These are phyloP conservation scores for Hydrolagus colliei DNA, from an alignment of 2,797 vertebrate genomes.

Conservation along the genomic window DNA sequence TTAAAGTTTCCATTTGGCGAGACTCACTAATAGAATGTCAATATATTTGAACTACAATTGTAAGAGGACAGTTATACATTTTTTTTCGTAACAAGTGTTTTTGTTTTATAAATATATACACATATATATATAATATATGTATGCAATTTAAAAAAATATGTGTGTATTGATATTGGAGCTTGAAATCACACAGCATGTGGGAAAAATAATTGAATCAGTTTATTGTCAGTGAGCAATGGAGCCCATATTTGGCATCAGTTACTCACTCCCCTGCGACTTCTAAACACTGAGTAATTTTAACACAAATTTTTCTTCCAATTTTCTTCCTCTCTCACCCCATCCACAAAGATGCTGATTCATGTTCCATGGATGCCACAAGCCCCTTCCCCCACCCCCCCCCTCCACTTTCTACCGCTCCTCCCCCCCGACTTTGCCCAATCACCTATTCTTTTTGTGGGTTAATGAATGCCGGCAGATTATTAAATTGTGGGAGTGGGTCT, in stretches of 20 bases:
- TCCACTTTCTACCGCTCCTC: no score
- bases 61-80: background rate
- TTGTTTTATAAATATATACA: background rate
- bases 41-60: no score
- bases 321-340: background rate
- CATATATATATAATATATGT: background rate
- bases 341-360: background rate
- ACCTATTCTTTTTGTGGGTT: no score
- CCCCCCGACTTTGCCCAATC: no score
- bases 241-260: background rate
- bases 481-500: no score
- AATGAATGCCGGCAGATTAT: no score
- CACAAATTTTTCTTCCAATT: no score
- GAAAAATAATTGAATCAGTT: background rate
- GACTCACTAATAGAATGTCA: no score
- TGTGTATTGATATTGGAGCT: conserved; percentile 17
- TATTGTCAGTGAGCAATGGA: background rate
- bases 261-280: background rate
- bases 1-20: no score
- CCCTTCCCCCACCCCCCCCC: no score
- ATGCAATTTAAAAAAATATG: background rate
- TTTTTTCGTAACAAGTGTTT: background rate
- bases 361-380: background rate
- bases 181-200: background rate
- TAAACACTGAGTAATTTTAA: conserved; percentile 9